Percentiles rank a stretch among this genome's conserved stretches.
These are phyloP conservation scores for Drosophila aff. DNA, from an alignment of 1,140 invertebrate species.

Conservation along the genomic window DNA sequence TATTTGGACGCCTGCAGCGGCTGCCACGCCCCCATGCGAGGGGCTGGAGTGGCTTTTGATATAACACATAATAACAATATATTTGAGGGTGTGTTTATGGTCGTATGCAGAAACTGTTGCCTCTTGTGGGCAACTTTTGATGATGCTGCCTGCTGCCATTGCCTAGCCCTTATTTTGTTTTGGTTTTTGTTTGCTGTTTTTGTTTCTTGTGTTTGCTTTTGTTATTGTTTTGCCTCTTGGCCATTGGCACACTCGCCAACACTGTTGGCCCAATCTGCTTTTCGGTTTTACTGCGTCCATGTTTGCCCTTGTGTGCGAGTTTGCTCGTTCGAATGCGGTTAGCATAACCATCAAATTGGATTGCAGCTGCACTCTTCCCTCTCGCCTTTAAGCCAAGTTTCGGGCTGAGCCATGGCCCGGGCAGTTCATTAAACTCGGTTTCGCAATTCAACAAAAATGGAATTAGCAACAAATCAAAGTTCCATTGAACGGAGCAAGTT, in stretches of 20 bases:
- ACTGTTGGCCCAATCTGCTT: conserved; percentile 69
- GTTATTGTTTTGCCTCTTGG: conserved; percentile 55
- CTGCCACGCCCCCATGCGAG: conserved; percentile 8
- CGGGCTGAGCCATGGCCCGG: not conserved
- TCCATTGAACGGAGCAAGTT: conserved; percentile 33
- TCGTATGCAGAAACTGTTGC: conserved; percentile 41
- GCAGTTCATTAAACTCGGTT: conserved; percentile 29
- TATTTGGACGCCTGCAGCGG: conserved; percentile 38
- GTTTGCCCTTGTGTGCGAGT: conserved; percentile 22
- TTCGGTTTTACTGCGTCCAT: conserved; percentile 23
- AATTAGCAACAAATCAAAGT: conserved; percentile 59
- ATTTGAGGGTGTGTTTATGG: conserved; percentile 46
- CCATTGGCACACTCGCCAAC: conserved; percentile 72
- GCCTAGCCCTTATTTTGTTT: not conserved
- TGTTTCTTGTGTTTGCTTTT: conserved; percentile 32
- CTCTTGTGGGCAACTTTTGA: conserved; percentile 35
- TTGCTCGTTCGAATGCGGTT: conserved; percentile 29
- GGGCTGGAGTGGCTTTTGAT: conserved; percentile 57
- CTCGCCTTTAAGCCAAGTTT: conserved; percentile 20
- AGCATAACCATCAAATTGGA: conserved; percentile 20
- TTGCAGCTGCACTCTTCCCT: conserved; percentile 12
- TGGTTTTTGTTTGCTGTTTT: conserved; percentile 35
- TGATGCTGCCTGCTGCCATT: conserved; percentile 24
- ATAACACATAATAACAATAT: conserved; percentile 74
- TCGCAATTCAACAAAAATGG: conserved; percentile 50